Percentiles rank a stretch among this genome's conserved stretches.
phyloP scores from a whole-genome alignment of 2,797 vertebrate genomes.

The Dendrocincla tyrannina region DNA sequence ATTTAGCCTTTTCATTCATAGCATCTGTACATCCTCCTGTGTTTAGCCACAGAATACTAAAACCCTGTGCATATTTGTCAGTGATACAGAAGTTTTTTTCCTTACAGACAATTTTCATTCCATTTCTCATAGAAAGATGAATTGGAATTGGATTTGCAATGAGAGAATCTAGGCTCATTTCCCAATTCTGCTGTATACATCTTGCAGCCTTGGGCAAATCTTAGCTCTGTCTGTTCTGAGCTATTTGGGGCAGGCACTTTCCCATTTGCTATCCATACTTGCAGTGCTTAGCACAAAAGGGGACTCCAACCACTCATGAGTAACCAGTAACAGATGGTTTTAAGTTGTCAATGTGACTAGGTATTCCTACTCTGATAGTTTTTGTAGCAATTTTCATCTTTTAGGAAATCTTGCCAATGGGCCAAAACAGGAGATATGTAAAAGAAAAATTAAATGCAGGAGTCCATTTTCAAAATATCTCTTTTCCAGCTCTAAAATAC shows the following conservation, averaged over 20 bases:
- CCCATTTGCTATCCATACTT: conserved; percentile 20
- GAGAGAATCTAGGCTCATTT: background rate
- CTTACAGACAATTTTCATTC: background rate
- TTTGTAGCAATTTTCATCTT: background rate
- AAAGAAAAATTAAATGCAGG: background rate
- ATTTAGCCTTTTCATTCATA: background rate
- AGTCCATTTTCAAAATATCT: background rate
- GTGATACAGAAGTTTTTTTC: background rate
- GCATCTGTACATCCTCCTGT: background rate
- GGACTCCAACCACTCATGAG: conserved; percentile 22
- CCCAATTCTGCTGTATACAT: background rate
- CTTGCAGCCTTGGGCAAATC: background rate
- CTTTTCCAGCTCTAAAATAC: background rate
- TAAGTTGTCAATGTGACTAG: conserved; percentile 11
- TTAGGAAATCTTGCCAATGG: background rate
- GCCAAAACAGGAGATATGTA: background rate
- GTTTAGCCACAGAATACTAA: background rate
- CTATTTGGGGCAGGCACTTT: conserved; percentile 6
- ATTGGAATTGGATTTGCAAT: background rate
- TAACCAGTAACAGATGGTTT: conserved; percentile 39
- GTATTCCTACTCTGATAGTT: conserved; percentile 6
- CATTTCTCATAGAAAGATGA: background rate
- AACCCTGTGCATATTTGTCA: background rate
- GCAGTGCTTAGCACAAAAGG: background rate
- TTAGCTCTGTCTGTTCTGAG: background rate